Base-by-base conservation (phyloP, 2,888 invertebrate species). In the Mesoligia furuncula region DNA sequence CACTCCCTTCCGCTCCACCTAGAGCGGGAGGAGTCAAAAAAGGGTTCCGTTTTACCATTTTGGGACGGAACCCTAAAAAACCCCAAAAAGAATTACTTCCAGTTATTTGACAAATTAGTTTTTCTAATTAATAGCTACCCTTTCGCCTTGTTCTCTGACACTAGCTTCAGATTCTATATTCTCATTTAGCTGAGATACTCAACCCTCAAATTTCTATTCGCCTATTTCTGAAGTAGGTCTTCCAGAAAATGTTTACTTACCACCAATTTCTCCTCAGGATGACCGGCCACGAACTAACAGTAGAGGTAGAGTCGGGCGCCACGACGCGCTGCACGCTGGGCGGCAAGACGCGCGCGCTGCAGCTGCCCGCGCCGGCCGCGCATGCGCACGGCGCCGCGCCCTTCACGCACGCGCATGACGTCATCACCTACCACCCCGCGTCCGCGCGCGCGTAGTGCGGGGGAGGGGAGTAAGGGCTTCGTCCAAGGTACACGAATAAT, bases 271-370 rank as follows among this genome's bases (percentile, higher is more conserved):
- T 6, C 1, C 0, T 0, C 93, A 99, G 98, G 93, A 93, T 98
- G 76, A 97, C 98, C 66, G 97, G 97, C 15, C 95, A 97, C 0
- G 98, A 99, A 78, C 93, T 99, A 42, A 95, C 97, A 39, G 98
- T 98, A 24, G 98, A 98, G 74, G 98, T 99, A 5, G 97, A 97
- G 90, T 98, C 98, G 39, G 98, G 98, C 61, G 98, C 98, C 81
- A 98, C 97, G 5, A 98, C 99, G 80, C 97, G 98, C 86, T 99
- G 99, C 93, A 98, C 98, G 91, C 97, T 99, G 84, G 99, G 99
- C 70, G 98, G 98, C 87, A 99, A 99, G 95, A 96, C 97, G 27
- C 95, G 96, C 85, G 95, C 96, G 80, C 92, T 97, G 80, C 96
- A 96, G 90, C 92, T 96, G 85, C 95, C 94, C 59, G 71, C 92